Conservation (phyloP, 64 coral and sea anemone species). For the Montipora efflorescens region DNA sequence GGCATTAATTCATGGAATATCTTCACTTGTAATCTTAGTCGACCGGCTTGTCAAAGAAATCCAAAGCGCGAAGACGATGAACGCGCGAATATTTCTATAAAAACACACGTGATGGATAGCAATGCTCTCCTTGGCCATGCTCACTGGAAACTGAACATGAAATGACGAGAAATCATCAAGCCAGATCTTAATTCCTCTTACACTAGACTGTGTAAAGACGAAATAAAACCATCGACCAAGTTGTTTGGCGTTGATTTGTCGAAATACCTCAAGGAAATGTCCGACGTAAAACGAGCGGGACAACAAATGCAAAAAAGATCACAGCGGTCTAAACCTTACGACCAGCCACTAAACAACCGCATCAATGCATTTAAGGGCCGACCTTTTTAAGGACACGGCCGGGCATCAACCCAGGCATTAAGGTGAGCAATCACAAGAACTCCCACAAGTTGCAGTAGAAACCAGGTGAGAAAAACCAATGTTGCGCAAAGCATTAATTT, state of each 20-base stretch:
- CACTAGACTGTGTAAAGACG: not conserved
- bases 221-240: not conserved
- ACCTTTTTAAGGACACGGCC: not conserved
- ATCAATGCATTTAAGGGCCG: not conserved
- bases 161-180: not conserved
- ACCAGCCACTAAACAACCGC: not conserved
- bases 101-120: too few relatives aligned
- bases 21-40: too few relatives aligned
- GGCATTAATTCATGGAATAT: too few relatives aligned
- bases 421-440: not conserved
- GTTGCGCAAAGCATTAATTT: not conserved
- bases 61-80: too few relatives aligned
- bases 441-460: not conserved
- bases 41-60: too few relatives aligned
- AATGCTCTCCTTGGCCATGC: too few relatives aligned
- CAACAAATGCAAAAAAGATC: not conserved
- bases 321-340: not conserved
- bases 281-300: not conserved
- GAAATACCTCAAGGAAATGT: not conserved
- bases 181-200: not conserved
- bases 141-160: not conserved
- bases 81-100: too few relatives aligned
- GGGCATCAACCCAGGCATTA: not conserved
- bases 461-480: too few relatives aligned
- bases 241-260: not conserved